Conservation (phyloP, 2,113 vertebrate species). For the Argyrosomus japonicus region DNA sequence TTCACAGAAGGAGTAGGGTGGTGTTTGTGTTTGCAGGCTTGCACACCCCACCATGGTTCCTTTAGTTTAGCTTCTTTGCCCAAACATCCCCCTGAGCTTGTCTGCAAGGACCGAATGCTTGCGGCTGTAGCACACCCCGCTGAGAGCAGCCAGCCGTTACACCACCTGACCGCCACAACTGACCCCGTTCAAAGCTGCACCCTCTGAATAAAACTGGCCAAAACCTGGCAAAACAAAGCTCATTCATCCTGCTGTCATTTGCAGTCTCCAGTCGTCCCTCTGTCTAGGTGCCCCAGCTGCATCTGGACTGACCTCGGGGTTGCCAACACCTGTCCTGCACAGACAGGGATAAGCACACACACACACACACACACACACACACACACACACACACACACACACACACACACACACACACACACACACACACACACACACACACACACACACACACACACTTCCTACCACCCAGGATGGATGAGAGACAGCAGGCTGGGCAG, state of each 20-base stretch:
- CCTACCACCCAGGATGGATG: constrained; percentile 65
- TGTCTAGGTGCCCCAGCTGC: constrained; percentile 66
- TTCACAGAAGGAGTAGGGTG: constrained; percentile 66
- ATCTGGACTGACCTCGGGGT: constrained; percentile 60
- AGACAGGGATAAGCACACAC: constrained; percentile 22
- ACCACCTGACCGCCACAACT: constrained; percentile 58
- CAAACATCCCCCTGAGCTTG: constrained; percentile 46
- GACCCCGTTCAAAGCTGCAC: constrained; percentile 56
- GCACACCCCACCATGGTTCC: constrained; percentile 52
- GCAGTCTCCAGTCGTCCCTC: constrained; percentile 47
- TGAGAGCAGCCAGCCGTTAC: constrained; percentile 62
- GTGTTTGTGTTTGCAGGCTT: constrained; percentile 73
- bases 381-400: constrained; percentile 14
- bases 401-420: background rate
- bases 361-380: background rate
- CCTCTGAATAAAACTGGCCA: constrained; percentile 53
- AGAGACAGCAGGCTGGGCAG: constrained; percentile 67
- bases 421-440: constrained; percentile 15
- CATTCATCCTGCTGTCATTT: constrained; percentile 75
- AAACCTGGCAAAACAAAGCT: constrained; percentile 65
- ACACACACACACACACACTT: background rate
- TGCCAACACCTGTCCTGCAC: constrained; percentile 71
- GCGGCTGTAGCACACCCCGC: constrained; percentile 28
- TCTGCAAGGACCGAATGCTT: constrained; percentile 46
- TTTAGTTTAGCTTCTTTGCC: constrained; percentile 57